A percentile compares a stretch with the other conserved stretches of the same genome.
phyloP scores from a whole-genome alignment of 2,888 invertebrate genomes.

The Micropterix aruncella region DNA sequence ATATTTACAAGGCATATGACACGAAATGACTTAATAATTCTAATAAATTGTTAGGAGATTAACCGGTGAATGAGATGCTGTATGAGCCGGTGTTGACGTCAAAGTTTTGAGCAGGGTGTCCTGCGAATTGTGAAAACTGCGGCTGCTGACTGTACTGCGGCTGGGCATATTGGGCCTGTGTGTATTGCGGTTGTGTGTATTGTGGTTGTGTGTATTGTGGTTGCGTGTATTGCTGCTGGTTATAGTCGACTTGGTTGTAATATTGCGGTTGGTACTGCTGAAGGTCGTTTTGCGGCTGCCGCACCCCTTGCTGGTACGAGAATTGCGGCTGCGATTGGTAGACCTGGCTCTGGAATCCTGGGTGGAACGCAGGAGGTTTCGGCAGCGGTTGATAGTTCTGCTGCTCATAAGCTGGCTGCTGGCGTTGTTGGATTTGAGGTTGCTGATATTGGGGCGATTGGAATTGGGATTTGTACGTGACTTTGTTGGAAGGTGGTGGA shows the following conservation, averaged over 20 bases:
- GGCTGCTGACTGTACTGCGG: slow-evolving; percentile 22
- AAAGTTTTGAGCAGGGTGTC: slow-evolving; percentile 60
- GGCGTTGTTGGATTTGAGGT: slow-evolving; percentile 14
- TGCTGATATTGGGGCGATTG: slow-evolving; percentile 10
- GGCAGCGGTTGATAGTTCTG: slow-evolving; percentile 9
- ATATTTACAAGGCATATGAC: too few relatives aligned
- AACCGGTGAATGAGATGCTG: slow-evolving; percentile 57
- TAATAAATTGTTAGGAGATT: too few relatives aligned
- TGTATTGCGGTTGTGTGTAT: slow-evolving; percentile 17
- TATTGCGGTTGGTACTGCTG: slow-evolving; percentile 22
- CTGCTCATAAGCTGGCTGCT: slow-evolving; percentile 15
- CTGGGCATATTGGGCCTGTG: too few relatives aligned
- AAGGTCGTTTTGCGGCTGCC: slow-evolving; percentile 22
- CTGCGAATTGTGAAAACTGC: slow-evolving; percentile 30
- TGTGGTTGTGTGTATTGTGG: slow-evolving; percentile 18
- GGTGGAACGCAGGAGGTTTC: slow-evolving; percentile 18
- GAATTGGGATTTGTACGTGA: slow-evolving; percentile 13
- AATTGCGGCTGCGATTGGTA: slow-evolving; percentile 31
- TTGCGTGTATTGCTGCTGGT: slow-evolving; percentile 16
- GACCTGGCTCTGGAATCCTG: slow-evolving; percentile 26
- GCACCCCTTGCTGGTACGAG: slow-evolving; percentile 27
- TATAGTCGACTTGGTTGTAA: slow-evolving; percentile 20
- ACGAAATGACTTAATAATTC: too few relatives aligned
- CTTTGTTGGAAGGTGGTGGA: slow-evolving; percentile 10
- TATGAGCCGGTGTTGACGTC: slow-evolving; percentile 66